These are phyloP conservation scores for Agapornis canus DNA, from an alignment of 2,797 vertebrate species.

Conservation along the genomic window DNA sequence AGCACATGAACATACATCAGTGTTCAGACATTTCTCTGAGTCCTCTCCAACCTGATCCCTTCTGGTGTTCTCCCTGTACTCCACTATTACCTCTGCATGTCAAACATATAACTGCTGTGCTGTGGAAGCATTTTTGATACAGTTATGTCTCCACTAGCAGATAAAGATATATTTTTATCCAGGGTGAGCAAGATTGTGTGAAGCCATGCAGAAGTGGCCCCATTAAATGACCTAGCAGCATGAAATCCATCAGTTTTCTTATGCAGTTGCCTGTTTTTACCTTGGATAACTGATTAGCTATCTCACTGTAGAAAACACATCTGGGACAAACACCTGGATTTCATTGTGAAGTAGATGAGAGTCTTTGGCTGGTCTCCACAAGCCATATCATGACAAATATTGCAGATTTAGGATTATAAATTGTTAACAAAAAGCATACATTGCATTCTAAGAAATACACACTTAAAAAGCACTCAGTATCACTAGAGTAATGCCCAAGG, in stretches of 20 bases:
- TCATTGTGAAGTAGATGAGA: not conserved
- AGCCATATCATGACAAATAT: not conserved
- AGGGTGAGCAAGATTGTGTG: not conserved
- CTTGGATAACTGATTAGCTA: not conserved
- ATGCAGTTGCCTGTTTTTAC: not conserved
- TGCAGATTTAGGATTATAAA: not conserved
- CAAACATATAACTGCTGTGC: not conserved
- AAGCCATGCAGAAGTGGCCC: not conserved
- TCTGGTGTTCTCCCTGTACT: not conserved
- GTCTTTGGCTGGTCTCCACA: not conserved
- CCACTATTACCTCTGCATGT: not conserved
- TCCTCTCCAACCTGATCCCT: not conserved
- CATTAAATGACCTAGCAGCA: not conserved
- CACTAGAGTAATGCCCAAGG: not conserved
- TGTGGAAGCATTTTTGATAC: not conserved
- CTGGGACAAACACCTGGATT: not conserved
- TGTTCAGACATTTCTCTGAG: not conserved
- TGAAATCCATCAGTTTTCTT: not conserved
- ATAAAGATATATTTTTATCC: not conserved
- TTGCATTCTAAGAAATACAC: not conserved
- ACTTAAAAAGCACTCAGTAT: not conserved
- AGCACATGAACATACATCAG: not conserved
- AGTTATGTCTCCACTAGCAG: not conserved
- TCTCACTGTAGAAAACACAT: not conserved
- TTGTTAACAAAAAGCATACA: not conserved